Percentiles rank a stretch among this genome's conserved stretches.
Evolutionary conservation across 2,797 vertebrate species (phyloP).

Genomic region (Amblyraja radiata): DNA sequence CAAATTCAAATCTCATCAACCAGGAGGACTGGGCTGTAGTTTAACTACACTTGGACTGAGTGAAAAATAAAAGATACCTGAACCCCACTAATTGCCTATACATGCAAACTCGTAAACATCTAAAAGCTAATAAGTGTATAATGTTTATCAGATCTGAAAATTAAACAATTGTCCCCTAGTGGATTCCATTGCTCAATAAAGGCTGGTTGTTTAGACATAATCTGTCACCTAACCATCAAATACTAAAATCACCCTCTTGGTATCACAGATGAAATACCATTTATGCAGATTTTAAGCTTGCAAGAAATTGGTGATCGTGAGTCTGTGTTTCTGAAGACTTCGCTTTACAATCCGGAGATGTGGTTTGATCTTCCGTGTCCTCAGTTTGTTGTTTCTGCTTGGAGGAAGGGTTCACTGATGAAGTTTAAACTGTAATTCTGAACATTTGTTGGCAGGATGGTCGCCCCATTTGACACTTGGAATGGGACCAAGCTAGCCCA

Average conservation of each 20-base stretch:
- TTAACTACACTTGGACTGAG: slow-evolving; percentile 36
- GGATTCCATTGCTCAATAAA: slow-evolving; percentile 86
- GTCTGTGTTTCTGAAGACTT: slow-evolving; percentile 63
- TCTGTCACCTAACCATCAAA: slow-evolving; percentile 70
- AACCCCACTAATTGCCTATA: slow-evolving; percentile 83
- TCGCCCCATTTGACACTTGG: slow-evolving; percentile 98
- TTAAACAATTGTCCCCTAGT: slow-evolving; percentile 96
- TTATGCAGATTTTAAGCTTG: slow-evolving; percentile 45
- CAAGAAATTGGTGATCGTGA: slow-evolving; percentile 69
- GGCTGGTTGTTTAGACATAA: slow-evolving; percentile 75
- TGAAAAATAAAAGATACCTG: slow-evolving; percentile 62
- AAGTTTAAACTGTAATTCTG: slow-evolving; percentile 99
- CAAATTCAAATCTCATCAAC: slow-evolving; percentile 55
- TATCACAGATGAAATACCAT: slow-evolving; percentile 59
- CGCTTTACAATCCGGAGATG: slow-evolving; percentile 59
- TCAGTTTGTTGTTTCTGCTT: slow-evolving; percentile 97
- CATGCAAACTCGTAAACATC: slow-evolving; percentile 99
- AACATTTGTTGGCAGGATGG: slow-evolving; percentile 98
- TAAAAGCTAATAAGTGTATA: slow-evolving; percentile 59
- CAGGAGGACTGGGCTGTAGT: slow-evolving; percentile 68
- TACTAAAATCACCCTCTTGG: slow-evolving; percentile 58
- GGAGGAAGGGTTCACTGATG: slow-evolving; percentile 99
- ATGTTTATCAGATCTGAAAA: slow-evolving; percentile 67
- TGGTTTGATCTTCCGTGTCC: slow-evolving; percentile 52
- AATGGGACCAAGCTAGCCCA: slow-evolving; percentile 99